These are phyloP conservation scores for Ptychadena robeensis DNA, from an alignment of 2,797 vertebrate species.

Conservation along the genomic window DNA sequence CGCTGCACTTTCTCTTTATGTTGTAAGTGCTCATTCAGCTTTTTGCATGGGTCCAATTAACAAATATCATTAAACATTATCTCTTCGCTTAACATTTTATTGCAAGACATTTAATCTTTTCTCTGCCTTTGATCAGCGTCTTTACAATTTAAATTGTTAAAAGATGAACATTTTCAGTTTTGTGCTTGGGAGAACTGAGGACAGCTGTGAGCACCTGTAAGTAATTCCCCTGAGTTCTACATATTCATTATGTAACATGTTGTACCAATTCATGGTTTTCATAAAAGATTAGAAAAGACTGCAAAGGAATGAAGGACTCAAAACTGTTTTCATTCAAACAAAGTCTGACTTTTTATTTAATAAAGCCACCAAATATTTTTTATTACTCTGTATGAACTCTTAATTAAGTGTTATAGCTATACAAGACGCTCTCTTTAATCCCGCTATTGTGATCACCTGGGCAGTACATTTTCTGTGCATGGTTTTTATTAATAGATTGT, in stretches of 20 bases:
- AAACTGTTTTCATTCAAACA: constrained; percentile 12
- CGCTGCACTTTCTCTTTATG: neutral
- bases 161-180: constrained; percentile 52
- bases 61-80: constrained; percentile 14
- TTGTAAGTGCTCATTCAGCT: neutral
- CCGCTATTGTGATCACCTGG: too few species aligned
- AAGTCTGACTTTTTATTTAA: constrained; percentile 19
- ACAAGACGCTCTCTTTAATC: neutral
- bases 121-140: constrained; percentile 46
- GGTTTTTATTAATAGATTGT: neutral
- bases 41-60: neutral
- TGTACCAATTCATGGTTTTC: constrained; percentile 49
- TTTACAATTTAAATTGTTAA: constrained; percentile 50
- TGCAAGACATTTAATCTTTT: constrained; percentile 30
- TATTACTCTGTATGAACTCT: constrained; percentile 21
- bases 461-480: neutral
- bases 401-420: neutral
- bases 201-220: constrained; percentile 44
- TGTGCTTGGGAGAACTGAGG: constrained; percentile 44
- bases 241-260: constrained; percentile 51
- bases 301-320: constrained; percentile 16
- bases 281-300: constrained; percentile 45
- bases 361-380: neutral
- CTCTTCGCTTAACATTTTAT: constrained; percentile 30
- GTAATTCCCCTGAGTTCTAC: constrained; percentile 39